A percentile compares a stretch with the other conserved stretches of the same genome.
Evolutionary conservation across 1,140 invertebrate genomes (phyloP).

Genomic region (Zaprionus africanus): DNA sequence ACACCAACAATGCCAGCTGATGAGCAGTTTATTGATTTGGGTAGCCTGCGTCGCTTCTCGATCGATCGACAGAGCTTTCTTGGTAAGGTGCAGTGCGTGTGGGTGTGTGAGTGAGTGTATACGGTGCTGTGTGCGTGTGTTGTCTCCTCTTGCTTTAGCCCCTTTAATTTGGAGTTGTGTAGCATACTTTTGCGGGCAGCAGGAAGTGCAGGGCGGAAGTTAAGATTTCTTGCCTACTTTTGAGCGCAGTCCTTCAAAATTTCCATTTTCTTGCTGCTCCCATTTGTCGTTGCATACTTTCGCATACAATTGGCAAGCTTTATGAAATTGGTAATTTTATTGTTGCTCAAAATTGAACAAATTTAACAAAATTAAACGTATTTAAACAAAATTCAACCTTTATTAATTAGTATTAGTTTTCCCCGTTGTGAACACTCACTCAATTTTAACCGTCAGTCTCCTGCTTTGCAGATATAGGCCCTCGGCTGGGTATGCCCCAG

Average conservation of each 20-base stretch:
- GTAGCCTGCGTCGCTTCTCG: conserved; percentile 80
- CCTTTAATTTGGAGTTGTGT: not conserved
- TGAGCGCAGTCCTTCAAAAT: too few relatives aligned
- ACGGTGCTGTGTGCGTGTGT: not conserved
- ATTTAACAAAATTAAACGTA: not conserved
- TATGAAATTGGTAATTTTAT: not conserved
- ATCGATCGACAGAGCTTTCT: conserved; percentile 84
- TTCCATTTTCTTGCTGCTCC: too few relatives aligned
- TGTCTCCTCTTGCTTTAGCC: not conserved
- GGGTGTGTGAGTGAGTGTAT: conserved; percentile 4
- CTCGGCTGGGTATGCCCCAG: conserved; percentile 87
- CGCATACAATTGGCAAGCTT: not conserved
- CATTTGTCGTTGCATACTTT: not conserved
- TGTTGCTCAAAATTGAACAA: not conserved
- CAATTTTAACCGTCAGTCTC: not conserved
- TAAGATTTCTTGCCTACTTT: not conserved
- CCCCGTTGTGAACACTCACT: too few relatives aligned
- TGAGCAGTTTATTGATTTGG: conserved; percentile 83
- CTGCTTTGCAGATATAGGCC: conserved; percentile 86
- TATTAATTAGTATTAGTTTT: too few relatives aligned
- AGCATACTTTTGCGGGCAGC: conserved; percentile 5
- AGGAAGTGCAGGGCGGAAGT: not conserved
- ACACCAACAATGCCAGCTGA: conserved; percentile 78
- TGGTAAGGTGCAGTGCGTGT: conserved; percentile 64
- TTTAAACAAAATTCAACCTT: not conserved